A percentile compares a stretch with the other conserved stretches of the same genome.
phyloP scores from a whole-genome alignment of 2,888 invertebrate species.

The Apamea anceps region DNA sequence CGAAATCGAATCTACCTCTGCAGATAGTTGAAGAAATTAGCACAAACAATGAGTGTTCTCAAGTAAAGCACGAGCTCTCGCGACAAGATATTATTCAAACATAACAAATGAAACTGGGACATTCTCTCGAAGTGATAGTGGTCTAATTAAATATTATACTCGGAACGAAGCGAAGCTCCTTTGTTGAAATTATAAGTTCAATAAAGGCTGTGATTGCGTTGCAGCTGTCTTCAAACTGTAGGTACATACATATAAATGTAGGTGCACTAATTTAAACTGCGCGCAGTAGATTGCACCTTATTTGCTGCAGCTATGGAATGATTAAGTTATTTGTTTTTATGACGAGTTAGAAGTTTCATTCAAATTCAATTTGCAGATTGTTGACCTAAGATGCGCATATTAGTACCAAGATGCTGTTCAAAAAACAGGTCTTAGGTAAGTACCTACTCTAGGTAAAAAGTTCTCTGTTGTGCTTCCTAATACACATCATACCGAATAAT shows the following conservation, averaged over 20 bases:
- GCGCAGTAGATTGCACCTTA: conserved; percentile 25
- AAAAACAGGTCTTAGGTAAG: not conserved
- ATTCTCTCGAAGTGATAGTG: conserved; percentile 45
- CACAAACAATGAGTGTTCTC: conserved; percentile 27
- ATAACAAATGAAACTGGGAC: conserved; percentile 50
- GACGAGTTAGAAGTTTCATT: not conserved
- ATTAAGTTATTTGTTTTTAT: conserved; percentile 1
- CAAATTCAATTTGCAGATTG: not conserved
- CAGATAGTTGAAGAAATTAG: conserved; percentile 5
- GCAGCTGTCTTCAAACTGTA: conserved; percentile 45
- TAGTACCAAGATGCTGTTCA: not conserved
- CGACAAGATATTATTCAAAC: conserved; percentile 48
- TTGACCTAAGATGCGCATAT: not conserved
- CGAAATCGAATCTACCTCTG: too few relatives aligned
- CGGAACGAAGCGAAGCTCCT: conserved; percentile 45
- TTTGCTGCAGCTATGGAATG: conserved; percentile 1
- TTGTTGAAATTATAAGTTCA: conserved; percentile 64
- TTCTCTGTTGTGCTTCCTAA: not conserved
- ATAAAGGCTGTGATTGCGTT: conserved; percentile 60
- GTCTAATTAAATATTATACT: conserved; percentile 64
- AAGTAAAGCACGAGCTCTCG: conserved; percentile 13
- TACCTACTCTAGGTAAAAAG: not conserved
- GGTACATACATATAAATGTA: conserved; percentile 26
- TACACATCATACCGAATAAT: not conserved
- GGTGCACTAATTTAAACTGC: conserved; percentile 25